Base-by-base conservation (phyloP, 2,113 vertebrate species). In the Poecilia latipinna region DNA sequence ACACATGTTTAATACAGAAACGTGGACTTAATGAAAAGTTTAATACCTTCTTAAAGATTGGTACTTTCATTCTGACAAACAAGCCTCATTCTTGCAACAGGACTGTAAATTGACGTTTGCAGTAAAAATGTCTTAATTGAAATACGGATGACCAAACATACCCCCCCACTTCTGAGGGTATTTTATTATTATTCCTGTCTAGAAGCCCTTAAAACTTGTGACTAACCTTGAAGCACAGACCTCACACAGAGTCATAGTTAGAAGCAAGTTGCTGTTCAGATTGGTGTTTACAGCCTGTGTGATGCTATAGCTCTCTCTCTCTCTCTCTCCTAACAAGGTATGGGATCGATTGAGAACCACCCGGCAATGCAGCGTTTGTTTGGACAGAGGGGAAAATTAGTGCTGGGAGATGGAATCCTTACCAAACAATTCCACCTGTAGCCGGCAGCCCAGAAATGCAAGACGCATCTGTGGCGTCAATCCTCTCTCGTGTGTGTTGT, bases 401-500 rank as follows among this genome's bases (percentile, higher is more conserved):
- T 85, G 86, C 86, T 86, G 90, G 83, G 78, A 89, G 80, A 81
- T 31, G 37, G 74, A 82, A 42, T 82, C 78, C 83, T 74, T 84
- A 82, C 82, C 77, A 88, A 90, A 91, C 85, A 86, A 65, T 84
- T 90, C 78, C 86, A 90, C 90, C 89, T 90, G 89, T 86, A 64
- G 74, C 84, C 61, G 69, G 61, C 68, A 80, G 72, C 61, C 70
- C 73, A 70, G 54, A 66, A 65, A 77, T 72, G 65, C 73, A 17
- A 80, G 51, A n/a, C 8, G 54, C 61, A n/a, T 65, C 12, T 39
- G 76, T 70, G 61, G 78, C 63, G 33, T 76, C 62, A 32, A 70
- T 72, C 17, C 12, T 69, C 65, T 74, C 73, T 44, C 68, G 42
- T 10, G 35, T 70, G 79, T 61, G 33, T 61, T 39, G 32, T 63